Evolutionary conservation across 2,797 vertebrate species (phyloP).

Genomic region (Muscicapa comitata): DNA sequence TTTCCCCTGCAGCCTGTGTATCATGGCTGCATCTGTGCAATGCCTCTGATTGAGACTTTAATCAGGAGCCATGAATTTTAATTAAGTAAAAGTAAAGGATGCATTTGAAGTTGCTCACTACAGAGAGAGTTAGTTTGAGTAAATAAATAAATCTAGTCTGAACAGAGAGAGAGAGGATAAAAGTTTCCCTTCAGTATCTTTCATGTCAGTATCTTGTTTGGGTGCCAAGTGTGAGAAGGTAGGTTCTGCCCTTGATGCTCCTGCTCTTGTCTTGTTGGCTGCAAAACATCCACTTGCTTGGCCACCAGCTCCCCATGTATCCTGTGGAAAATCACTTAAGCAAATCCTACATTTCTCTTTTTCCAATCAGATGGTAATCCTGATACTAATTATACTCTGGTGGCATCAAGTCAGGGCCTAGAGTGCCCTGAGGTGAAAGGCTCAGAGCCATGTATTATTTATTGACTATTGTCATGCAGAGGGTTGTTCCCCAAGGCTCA

Average conservation of each 20-base stretch:
- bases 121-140: neutral
- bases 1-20: neutral
- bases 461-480: conserved; percentile 11
- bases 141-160: neutral
- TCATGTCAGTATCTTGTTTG: neutral
- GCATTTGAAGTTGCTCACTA: neutral
- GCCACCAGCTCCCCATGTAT: neutral
- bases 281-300: neutral
- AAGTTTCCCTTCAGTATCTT: neutral
- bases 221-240: accelerated
- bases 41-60: neutral
- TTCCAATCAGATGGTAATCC: neutral
- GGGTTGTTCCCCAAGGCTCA: conserved; percentile 1
- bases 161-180: neutral
- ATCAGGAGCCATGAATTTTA: neutral
- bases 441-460: conserved; percentile 50
- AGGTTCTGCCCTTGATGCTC: neutral
- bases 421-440: conserved; percentile 24
- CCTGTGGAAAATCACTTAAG: neutral
- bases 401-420: neutral
- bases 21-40: neutral
- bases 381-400: conserved; percentile 12
- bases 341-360: neutral
- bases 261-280: neutral
- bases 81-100: neutral